A percentile compares a stretch with the other conserved stretches of the same genome.
These are phyloP conservation scores for Drosophila equinoxialis DNA, from an alignment of 1,140 invertebrate species.

Conservation along the genomic window DNA sequence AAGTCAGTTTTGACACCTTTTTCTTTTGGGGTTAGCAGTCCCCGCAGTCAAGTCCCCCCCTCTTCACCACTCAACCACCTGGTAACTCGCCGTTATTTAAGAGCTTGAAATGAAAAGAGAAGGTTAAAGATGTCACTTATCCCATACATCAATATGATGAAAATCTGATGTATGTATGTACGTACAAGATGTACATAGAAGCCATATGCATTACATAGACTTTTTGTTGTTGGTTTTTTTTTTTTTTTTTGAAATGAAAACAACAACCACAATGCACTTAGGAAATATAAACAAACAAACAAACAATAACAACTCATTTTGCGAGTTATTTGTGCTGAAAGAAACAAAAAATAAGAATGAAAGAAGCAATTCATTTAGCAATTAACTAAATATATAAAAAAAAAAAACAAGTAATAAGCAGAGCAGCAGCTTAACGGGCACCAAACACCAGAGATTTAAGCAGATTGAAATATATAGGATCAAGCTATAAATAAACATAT, in stretches of 20 bases:
- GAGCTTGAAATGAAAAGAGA: constrained; percentile 27
- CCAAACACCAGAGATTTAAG: constrained; percentile 54
- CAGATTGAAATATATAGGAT: constrained; percentile 32
- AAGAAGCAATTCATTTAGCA: constrained; percentile 57
- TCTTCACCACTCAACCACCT: neutral
- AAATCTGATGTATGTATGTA: neutral
- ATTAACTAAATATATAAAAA: constrained; percentile 44
- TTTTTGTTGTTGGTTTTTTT: constrained; percentile 29
- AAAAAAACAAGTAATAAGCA: constrained; percentile 35
- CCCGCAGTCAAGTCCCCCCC: neutral
- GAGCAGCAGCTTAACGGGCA: constrained; percentile 68
- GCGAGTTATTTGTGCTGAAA: constrained; percentile 53
- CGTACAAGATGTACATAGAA: neutral
- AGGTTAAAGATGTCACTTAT: constrained; percentile 48
- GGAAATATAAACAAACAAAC: constrained; percentile 34
- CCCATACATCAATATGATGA: neutral
- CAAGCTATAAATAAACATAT: constrained; percentile 58
- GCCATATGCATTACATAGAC: neutral
- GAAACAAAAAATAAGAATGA: constrained; percentile 37
- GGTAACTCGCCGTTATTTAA: constrained; percentile 9
- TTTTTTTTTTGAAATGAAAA: neutral
- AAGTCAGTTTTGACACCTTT: neutral
- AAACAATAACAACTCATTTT: constrained; percentile 58
- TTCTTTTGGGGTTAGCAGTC: neutral
- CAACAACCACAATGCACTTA: constrained; percentile 68